A percentile compares a stretch with the other conserved stretches of the same genome.
Evolutionary conservation across 2,797 vertebrate genomes (phyloP).

Genomic region (Parotocinclus haroldoi): DNA sequence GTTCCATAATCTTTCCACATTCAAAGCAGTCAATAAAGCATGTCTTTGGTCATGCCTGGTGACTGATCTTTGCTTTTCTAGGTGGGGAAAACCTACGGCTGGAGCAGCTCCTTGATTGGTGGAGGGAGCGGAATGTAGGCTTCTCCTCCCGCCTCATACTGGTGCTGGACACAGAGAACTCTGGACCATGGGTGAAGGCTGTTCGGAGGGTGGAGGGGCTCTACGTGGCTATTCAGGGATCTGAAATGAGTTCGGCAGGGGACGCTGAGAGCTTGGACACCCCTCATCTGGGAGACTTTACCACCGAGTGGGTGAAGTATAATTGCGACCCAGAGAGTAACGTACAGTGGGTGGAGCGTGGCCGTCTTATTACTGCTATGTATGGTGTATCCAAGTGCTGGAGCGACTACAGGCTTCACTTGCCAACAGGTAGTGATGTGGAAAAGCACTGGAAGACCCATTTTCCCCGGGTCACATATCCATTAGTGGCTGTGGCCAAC

Average conservation of each 20-base stretch:
- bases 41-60: background rate
- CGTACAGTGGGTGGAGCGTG: slow-evolving; percentile 84
- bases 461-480: slow-evolving; percentile 87
- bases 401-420: slow-evolving; percentile 93
- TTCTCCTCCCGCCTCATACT: slow-evolving; percentile 92
- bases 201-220: slow-evolving; percentile 81
- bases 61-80: slow-evolving; percentile 50
- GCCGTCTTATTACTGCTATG: slow-evolving; percentile 68
- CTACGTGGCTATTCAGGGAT: slow-evolving; percentile 88
- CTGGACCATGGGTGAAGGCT: slow-evolving; percentile 87
- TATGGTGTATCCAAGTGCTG: slow-evolving; percentile 90
- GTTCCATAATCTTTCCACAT: too few species aligned
- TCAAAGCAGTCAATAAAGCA: too few species aligned
- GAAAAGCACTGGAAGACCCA: slow-evolving; percentile 95
- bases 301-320: slow-evolving; percentile 93
- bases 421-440: slow-evolving; percentile 90
- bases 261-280: slow-evolving; percentile 71
- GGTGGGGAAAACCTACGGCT: slow-evolving; percentile 84
- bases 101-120: slow-evolving; percentile 85
- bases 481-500: slow-evolving; percentile 89
- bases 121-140: slow-evolving; percentile 86
- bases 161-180: slow-evolving; percentile 87
- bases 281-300: slow-evolving; percentile 89
- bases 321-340: slow-evolving; percentile 83
- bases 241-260: slow-evolving; percentile 70